A percentile compares a stretch with the other conserved stretches of the same genome.
phyloP scores from a whole-genome alignment of 2,113 vertebrate species.

The Lophius piscatorius region DNA sequence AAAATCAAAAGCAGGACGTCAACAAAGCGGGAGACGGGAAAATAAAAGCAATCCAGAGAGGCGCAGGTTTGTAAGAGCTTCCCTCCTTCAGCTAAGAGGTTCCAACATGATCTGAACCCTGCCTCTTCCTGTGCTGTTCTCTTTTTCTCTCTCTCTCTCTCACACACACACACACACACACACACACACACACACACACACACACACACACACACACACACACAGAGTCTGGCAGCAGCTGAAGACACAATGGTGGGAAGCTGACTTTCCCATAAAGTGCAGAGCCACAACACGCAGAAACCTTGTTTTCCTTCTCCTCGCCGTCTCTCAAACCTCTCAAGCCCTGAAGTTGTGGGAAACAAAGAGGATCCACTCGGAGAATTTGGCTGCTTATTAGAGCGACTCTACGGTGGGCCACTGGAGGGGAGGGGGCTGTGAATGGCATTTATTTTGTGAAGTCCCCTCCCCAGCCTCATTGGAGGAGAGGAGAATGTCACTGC shows the following conservation, averaged over 20 bases:
- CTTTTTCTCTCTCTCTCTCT: slow-evolving; percentile 53
- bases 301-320: slow-evolving; percentile 62
- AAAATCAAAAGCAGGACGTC: slow-evolving; percentile 59
- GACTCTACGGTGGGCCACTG: slow-evolving; percentile 64
- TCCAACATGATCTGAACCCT: slow-evolving; percentile 56
- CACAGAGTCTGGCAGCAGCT: slow-evolving; percentile 85
- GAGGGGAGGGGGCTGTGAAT: slow-evolving; percentile 62
- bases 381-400: slow-evolving; percentile 84
- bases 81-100: slow-evolving; percentile 41
- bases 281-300: slow-evolving; percentile 65
- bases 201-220: slow-evolving; percentile 38
- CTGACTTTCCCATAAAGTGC: slow-evolving; percentile 74
- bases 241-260: slow-evolving; percentile 78
- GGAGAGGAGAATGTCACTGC: slow-evolving; percentile 75
- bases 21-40: slow-evolving; percentile 21
- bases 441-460: slow-evolving; percentile 57
- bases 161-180: slow-evolving; percentile 23
- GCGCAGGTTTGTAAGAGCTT: slow-evolving; percentile 28
- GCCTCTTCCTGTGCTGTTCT: slow-evolving; percentile 66
- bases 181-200: slow-evolving; percentile 7
- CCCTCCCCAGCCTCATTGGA: slow-evolving; percentile 69
- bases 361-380: slow-evolving; percentile 71
- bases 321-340: slow-evolving; percentile 71
- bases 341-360: slow-evolving; percentile 72
- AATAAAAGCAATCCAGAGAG: slow-evolving; percentile 29